Evolutionary conservation across 2,797 vertebrate genomes (phyloP).

Genomic region (Dicrostonyx torquatus): DNA sequence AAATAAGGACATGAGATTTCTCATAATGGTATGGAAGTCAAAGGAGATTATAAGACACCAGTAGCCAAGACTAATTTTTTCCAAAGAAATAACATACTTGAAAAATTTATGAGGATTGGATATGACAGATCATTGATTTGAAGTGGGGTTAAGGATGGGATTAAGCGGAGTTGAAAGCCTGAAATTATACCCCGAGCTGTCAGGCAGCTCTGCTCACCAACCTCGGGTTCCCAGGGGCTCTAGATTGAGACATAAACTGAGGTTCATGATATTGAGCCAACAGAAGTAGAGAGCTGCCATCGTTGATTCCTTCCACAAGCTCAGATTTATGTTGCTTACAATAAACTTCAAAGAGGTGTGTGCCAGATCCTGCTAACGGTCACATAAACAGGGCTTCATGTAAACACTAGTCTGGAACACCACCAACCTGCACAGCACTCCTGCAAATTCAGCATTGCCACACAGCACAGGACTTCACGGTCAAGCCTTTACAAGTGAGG

Average conservation of each 20-base stretch:
- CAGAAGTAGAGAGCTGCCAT: constrained; percentile 53
- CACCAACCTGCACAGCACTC: constrained; percentile 7
- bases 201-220: neutral
- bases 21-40: neutral
- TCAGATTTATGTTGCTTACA: constrained; percentile 69
- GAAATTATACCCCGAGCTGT: neutral
- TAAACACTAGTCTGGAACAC: constrained; percentile 54
- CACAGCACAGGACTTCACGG: constrained; percentile 42
- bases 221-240: neutral
- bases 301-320: neutral
- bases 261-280: constrained; percentile 14
- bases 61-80: neutral
- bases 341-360: constrained; percentile 64
- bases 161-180: constrained; percentile 44
- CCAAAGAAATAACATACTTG: neutral
- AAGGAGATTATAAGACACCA: constrained; percentile 14
- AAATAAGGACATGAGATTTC: neutral
- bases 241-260: constrained; percentile 34
- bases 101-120: constrained; percentile 38
- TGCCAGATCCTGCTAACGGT: constrained; percentile 58
- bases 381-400: constrained; percentile 61
- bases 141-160: neutral
- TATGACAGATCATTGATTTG: neutral
- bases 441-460: constrained; percentile 46
- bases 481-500: neutral